These are phyloP conservation scores for Sylvietta virens DNA, from an alignment of 2,113 vertebrate genomes.

Conservation along the genomic window DNA sequence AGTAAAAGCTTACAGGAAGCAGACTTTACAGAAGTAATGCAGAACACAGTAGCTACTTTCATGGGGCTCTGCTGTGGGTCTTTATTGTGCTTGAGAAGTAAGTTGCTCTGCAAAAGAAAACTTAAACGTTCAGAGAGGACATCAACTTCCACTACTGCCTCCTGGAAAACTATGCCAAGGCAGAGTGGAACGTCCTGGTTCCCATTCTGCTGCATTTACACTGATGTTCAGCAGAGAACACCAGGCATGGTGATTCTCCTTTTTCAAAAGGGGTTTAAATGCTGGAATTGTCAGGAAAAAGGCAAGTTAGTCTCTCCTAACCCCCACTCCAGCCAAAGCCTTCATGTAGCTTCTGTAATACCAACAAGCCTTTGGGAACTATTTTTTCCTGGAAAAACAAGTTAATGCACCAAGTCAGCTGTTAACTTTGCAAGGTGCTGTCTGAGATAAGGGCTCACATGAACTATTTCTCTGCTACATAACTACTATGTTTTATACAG, in stretches of 20 bases:
- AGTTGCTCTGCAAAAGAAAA: background rate
- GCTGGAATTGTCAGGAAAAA: background rate
- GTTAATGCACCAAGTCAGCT: background rate
- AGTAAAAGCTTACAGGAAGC: background rate
- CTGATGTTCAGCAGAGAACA: background rate
- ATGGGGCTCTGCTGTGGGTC: background rate
- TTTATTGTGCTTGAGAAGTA: background rate
- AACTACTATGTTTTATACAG: background rate
- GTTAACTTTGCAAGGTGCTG: background rate
- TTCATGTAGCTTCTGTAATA: background rate
- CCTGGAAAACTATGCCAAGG: background rate
- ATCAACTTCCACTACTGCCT: background rate
- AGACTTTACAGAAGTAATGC: background rate
- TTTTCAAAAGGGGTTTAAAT: background rate
- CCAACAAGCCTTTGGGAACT: background rate
- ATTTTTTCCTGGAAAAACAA: constrained; percentile 9
- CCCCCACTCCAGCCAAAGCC: background rate
- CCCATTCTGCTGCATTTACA: background rate
- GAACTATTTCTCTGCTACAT: background rate
- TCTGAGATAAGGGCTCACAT: background rate
- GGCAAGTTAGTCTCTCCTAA: background rate
- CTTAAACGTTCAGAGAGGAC: background rate
- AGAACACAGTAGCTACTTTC: background rate
- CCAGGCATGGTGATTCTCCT: accelerated
- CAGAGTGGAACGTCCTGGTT: background rate